Evolutionary conservation across 2,113 vertebrate species (phyloP).

Genomic region (Barnardius zonarius): DNA sequence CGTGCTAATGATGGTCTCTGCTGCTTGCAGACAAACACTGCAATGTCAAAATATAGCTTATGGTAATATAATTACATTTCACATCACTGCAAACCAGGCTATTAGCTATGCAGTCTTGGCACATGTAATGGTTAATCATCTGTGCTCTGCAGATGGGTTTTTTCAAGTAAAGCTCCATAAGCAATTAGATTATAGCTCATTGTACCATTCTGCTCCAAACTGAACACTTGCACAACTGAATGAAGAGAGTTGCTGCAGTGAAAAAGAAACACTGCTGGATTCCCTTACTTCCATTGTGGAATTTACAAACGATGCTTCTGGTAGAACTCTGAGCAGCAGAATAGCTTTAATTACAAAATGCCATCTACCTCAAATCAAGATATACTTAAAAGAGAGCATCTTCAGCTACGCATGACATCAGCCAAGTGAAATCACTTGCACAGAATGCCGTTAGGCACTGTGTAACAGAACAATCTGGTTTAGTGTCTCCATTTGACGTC

Average conservation of each 20-base stretch:
- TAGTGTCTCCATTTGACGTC: neutral
- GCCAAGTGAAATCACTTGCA: neutral
- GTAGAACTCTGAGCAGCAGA: neutral
- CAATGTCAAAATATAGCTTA: neutral
- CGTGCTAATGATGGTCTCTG: neutral
- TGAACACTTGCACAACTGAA: neutral
- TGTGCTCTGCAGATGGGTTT: conserved; percentile 37
- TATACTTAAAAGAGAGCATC: neutral
- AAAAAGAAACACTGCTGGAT: conserved; percentile 4
- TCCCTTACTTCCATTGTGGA: neutral
- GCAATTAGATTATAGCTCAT: conserved; percentile 61
- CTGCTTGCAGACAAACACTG: conserved; percentile 18
- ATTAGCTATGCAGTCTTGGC: conserved; percentile 49
- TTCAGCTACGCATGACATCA: neutral
- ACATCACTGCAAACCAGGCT: conserved; percentile 28
- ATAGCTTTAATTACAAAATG: conserved; percentile 14
- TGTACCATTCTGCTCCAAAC: conserved; percentile 34
- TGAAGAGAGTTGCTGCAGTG: conserved; percentile 44
- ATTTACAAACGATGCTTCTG: neutral
- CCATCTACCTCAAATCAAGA: neutral
- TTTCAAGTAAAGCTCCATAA: conserved; percentile 48
- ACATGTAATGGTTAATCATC: conserved; percentile 49
- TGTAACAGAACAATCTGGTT: neutral
- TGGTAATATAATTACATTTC: conserved; percentile 61
- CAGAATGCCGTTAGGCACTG: neutral